Evolutionary conservation across 2,888 invertebrate genomes (phyloP).

Genomic region (Himalopsyche japonica): DNA sequence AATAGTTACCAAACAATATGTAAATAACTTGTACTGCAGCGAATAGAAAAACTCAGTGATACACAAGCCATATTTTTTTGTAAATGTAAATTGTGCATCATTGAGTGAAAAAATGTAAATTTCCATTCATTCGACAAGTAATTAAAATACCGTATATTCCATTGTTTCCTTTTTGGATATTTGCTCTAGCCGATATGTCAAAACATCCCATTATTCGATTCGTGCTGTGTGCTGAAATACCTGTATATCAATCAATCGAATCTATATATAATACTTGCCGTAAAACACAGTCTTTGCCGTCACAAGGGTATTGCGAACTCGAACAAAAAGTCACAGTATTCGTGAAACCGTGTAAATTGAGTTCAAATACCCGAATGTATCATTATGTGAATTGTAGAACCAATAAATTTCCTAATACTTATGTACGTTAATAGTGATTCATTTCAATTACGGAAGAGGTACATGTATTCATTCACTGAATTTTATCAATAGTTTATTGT

Average conservation of each 20-base stretch:
- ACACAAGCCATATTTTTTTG: not conserved
- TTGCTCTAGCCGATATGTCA: constrained; percentile 4
- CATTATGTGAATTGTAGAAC: no score
- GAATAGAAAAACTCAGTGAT: not conserved
- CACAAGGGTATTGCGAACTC: not conserved
- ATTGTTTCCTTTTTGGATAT: constrained; percentile 8
- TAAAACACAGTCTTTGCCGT: not conserved
- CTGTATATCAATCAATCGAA: not conserved
- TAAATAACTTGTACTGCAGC: not conserved
- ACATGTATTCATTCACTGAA: no score
- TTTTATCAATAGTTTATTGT: no score
- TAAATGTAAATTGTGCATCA: no score
- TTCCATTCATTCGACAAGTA: not conserved
- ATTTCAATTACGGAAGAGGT: no score
- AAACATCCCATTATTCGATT: constrained; percentile 10
- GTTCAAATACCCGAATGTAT: no score
- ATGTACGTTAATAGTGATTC: no score
- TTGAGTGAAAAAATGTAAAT: no score
- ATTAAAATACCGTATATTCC: not conserved
- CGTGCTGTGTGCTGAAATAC: not conserved
- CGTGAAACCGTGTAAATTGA: not conserved
- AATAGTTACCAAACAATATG: not conserved
- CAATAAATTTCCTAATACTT: no score
- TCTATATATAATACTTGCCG: not conserved
- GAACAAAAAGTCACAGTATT: not conserved